A percentile compares a stretch with the other conserved stretches of the same genome.
These are phyloP conservation scores for Cranoglanis bouderius DNA, from an alignment of 2,113 vertebrate genomes.

Conservation along the genomic window DNA sequence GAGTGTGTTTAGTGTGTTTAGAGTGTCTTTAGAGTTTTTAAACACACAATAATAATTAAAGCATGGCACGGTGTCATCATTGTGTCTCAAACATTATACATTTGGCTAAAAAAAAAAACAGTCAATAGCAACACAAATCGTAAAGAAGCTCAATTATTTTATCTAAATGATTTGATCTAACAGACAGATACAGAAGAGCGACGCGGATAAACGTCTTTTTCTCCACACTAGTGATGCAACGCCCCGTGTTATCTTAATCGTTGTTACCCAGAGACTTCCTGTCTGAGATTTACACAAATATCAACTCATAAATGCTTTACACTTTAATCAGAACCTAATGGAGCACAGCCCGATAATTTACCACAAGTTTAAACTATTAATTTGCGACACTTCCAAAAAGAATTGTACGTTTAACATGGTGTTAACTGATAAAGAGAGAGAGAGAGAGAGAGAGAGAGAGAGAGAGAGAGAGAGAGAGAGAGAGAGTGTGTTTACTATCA, in stretches of 20 bases:
- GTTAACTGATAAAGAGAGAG: too few species aligned
- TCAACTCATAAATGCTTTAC: background rate
- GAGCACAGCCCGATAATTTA: background rate
- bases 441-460: too few species aligned
- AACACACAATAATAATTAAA: background rate
- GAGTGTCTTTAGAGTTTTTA: too few species aligned
- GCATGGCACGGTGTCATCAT: background rate
- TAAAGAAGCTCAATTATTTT: background rate
- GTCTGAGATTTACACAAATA: background rate
- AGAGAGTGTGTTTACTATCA: too few species aligned
- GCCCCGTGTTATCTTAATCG: background rate
- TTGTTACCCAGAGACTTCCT: background rate
- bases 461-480: too few species aligned
- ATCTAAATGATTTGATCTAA: background rate
- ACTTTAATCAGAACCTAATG: background rate
- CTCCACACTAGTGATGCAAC: background rate
- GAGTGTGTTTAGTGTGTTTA: too few species aligned
- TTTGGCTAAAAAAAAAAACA: background rate
- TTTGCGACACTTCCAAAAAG: background rate
- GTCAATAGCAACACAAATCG: background rate
- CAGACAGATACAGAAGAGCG: background rate
- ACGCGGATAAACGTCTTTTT: background rate
- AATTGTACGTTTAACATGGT: too few species aligned
- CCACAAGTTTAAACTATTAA: background rate
- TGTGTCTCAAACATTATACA: background rate